phyloP scores from a whole-genome alignment of 1,140 invertebrate genomes.

The Nixonia krombeini region DNA sequence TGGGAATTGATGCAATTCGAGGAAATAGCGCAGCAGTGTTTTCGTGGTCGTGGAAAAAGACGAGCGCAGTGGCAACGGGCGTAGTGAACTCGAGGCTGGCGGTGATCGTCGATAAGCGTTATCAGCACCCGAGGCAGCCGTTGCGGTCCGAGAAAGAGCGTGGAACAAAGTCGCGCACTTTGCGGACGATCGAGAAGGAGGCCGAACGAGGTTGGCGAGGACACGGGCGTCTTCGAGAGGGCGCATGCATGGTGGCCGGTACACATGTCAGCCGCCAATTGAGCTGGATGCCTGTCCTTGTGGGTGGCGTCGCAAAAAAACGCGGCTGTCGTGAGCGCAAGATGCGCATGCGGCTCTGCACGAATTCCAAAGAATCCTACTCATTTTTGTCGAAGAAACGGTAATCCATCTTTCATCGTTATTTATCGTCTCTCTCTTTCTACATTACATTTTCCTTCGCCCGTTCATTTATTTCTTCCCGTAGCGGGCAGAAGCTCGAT shows the following conservation, averaged over 20 bases:
- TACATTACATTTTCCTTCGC: too few species aligned
- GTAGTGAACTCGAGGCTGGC: too few species aligned
- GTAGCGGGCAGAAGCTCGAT: too few species aligned
- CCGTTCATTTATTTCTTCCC: too few species aligned
- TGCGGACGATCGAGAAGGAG: not conserved
- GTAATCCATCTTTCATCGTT: too few species aligned
- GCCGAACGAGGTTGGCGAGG: slow-evolving; percentile 3
- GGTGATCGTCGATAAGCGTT: not conserved
- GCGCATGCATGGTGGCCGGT: slow-evolving; percentile 38
- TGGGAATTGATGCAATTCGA: too few species aligned
- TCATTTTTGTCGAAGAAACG: slow-evolving; percentile 39
- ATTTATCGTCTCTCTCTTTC: too few species aligned
- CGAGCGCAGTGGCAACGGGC: too few species aligned
- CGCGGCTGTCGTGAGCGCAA: slow-evolving; percentile 38
- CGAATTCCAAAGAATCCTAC: slow-evolving; percentile 41
- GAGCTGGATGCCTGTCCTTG: slow-evolving; percentile 43
- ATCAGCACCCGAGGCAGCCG: not conserved
- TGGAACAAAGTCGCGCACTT: not conserved
- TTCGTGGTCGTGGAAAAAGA: too few species aligned
- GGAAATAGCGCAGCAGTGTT: too few species aligned
- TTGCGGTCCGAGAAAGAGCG: not conserved
- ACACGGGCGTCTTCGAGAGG: too few species aligned
- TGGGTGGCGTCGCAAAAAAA: slow-evolving; percentile 45
- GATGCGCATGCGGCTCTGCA: slow-evolving; percentile 44
- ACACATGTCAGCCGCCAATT: slow-evolving; percentile 28